Percentiles rank a stretch among this genome's conserved stretches.
Conservation (phyloP, 2,888 invertebrate genomes). For the Hydraecia micacea region DNA sequence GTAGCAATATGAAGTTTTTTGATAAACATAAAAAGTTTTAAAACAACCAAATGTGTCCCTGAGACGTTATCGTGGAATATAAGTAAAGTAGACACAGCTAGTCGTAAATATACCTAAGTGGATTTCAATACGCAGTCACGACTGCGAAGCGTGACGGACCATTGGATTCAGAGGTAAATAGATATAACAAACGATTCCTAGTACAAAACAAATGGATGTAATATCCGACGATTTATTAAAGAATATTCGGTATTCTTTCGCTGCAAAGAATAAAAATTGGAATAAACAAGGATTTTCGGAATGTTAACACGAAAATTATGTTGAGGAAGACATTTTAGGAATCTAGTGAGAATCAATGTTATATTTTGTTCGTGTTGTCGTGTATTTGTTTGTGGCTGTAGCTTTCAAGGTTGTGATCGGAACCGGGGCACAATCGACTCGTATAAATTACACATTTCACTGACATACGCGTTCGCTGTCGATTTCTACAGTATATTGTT, state of each 20-base stretch:
- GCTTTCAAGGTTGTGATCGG: conserved; percentile 62
- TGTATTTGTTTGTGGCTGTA: conserved; percentile 61
- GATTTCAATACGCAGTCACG: conserved; percentile 51
- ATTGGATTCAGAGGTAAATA: conserved; percentile 65
- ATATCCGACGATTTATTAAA: conserved; percentile 62
- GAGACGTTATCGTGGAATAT: conserved; percentile 68
- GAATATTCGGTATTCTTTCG: conserved; percentile 51
- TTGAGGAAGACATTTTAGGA: conserved; percentile 63
- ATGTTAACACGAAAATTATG: conserved; percentile 68
- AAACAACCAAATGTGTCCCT: conserved; percentile 68
- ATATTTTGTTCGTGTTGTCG: conserved; percentile 60
- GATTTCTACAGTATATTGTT: conserved; percentile 46
- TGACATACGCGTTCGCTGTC: conserved; percentile 63
- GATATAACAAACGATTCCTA: conserved; percentile 47
- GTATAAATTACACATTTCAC: conserved; percentile 69
- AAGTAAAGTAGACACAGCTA: conserved; percentile 61
- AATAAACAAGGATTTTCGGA: conserved; percentile 68
- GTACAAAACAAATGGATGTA: conserved; percentile 48
- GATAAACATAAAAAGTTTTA: conserved; percentile 71
- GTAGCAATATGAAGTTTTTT: conserved; percentile 69
- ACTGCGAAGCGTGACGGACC: conserved; percentile 50
- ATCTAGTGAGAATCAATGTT: conserved; percentile 58
- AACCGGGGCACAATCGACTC: conserved; percentile 59
- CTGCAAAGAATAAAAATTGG: conserved; percentile 52
- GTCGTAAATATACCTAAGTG: conserved; percentile 66